phyloP scores from a whole-genome alignment of 2,797 vertebrate species.

The Huso huso region DNA sequence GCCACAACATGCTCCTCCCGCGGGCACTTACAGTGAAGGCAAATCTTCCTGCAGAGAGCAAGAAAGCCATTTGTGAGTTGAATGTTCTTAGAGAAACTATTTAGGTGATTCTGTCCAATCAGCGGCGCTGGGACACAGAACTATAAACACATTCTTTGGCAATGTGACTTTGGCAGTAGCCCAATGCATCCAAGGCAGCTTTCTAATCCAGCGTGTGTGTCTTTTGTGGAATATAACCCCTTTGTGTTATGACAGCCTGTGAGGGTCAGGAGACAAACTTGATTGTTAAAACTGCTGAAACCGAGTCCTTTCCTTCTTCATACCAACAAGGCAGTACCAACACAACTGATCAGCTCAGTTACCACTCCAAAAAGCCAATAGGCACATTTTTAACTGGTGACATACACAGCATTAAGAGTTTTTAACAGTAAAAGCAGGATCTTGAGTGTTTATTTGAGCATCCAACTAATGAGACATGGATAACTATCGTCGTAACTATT shows the following conservation, averaged over 20 bases:
- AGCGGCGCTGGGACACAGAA: slow-evolving; percentile 24
- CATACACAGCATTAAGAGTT: too few relatives aligned
- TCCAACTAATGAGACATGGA: too few relatives aligned
- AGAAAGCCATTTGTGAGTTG: slow-evolving; percentile 20
- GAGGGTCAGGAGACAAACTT: slow-evolving; percentile 31
- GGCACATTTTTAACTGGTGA: background rate
- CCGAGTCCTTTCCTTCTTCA: slow-evolving; percentile 2
- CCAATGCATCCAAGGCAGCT: slow-evolving; percentile 13
- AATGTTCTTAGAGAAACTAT: slow-evolving; percentile 8
- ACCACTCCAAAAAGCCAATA: background rate
- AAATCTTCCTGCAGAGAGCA: slow-evolving; percentile 79
- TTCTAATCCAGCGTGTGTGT: slow-evolving; percentile 18
- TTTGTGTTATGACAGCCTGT: slow-evolving; percentile 12
- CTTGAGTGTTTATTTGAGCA: too few relatives aligned
- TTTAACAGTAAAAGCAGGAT: too few relatives aligned
- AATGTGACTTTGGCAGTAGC: slow-evolving; percentile 28
- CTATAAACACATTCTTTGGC: slow-evolving; percentile 35
- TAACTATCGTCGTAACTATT: too few relatives aligned
- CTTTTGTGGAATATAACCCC: background rate
- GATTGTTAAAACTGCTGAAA: slow-evolving; percentile 20
- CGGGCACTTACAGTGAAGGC: slow-evolving; percentile 95
- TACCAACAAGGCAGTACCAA: slow-evolving; percentile 1
- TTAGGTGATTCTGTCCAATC: slow-evolving; percentile 11
- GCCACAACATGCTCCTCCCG: slow-evolving; percentile 92
- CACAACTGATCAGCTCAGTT: slow-evolving; percentile 4